A percentile compares a stretch with the other conserved stretches of the same genome.
Conservation (phyloP, 2,113 vertebrate genomes). For the Ciconia boyciana region DNA sequence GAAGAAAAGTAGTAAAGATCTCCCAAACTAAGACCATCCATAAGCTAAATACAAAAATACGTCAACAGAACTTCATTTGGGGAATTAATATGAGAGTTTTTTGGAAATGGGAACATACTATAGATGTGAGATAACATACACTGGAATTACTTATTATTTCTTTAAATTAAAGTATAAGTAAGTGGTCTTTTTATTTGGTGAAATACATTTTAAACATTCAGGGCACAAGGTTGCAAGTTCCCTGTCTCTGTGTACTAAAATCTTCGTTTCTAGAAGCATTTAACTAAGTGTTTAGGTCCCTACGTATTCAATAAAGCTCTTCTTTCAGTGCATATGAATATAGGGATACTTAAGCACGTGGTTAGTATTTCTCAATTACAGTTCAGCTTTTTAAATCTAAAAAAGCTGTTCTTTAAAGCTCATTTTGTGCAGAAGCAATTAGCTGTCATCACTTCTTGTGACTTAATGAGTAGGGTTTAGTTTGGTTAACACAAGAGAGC, state of each 20-base stretch:
- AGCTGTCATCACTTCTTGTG: neutral
- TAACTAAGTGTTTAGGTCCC: neutral
- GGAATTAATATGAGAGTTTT: neutral
- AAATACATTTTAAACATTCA: neutral
- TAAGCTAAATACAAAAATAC: neutral
- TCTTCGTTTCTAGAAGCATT: neutral
- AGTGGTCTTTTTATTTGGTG: neutral
- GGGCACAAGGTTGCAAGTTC: neutral
- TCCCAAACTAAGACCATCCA: neutral
- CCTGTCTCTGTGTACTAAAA: neutral
- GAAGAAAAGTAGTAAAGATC: neutral
- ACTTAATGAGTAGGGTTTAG: neutral
- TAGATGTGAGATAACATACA: neutral
- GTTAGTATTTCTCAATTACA: neutral
- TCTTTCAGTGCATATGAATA: neutral
- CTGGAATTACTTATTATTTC: neutral
- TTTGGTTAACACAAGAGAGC: slow-evolving; percentile 6
- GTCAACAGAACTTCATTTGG: neutral
- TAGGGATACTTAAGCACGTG: neutral
- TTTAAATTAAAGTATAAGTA: neutral
- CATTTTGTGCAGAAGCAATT: neutral
- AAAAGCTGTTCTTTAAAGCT: neutral
- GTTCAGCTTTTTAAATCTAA: neutral
- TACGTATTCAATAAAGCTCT: neutral
- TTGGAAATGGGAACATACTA: neutral